Percentiles rank a stretch among this genome's conserved stretches.
phyloP scores from a whole-genome alignment of 2,113 vertebrate species.

The Donacobius atricapilla region DNA sequence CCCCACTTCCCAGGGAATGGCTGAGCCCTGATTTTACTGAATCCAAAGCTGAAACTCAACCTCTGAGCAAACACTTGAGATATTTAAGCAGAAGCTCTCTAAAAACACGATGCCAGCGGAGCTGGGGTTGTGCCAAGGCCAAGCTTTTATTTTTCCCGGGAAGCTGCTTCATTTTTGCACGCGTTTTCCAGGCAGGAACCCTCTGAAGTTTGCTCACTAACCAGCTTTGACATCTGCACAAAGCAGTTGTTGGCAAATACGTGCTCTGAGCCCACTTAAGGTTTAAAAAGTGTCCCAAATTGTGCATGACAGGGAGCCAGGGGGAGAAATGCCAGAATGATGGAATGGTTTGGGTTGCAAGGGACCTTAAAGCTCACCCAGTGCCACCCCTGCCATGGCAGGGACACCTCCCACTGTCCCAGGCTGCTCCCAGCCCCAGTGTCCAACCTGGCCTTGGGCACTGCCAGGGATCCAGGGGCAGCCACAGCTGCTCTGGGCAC shows the following conservation, averaged over 20 bases:
- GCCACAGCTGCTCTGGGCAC: background rate
- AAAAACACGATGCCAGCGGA: fast-evolving
- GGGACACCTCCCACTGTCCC: background rate
- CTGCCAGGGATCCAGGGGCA: background rate
- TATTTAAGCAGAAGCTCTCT: background rate
- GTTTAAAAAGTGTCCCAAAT: background rate
- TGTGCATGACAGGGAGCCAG: background rate
- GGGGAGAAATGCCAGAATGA: background rate
- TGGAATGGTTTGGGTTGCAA: background rate
- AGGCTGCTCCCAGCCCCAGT: background rate
- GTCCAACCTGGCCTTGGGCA: background rate
- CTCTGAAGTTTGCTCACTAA: background rate
- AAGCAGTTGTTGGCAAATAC: background rate
- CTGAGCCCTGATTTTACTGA: background rate
- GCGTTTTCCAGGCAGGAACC: background rate
- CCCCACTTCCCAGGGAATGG: background rate
- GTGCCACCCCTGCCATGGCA: background rate
- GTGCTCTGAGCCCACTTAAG: background rate
- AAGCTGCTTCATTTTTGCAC: background rate
- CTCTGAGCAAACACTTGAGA: background rate
- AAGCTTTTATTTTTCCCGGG: background rate
- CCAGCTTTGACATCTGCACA: background rate
- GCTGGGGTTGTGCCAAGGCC: background rate
- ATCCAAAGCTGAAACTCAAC: background rate
- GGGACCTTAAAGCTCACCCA: background rate